A percentile compares a stretch with the other conserved stretches of the same genome.
These are phyloP conservation scores for Heliconius cydno DNA, from an alignment of 2,888 invertebrate genomes.

Conservation along the genomic window DNA sequence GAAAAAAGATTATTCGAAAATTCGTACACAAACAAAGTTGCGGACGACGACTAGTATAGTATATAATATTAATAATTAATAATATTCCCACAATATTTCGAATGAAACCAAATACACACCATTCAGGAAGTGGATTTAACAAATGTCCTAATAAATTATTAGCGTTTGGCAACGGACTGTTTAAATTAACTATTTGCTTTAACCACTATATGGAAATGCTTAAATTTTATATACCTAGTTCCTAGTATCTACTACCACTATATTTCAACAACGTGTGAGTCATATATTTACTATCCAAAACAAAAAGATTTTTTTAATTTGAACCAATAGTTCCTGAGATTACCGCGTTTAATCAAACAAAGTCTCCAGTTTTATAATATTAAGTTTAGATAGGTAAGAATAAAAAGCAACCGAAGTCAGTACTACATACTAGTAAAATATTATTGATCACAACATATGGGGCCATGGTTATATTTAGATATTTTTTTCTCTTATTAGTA, in stretches of 20 bases:
- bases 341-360: not conserved
- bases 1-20: too few relatives aligned
- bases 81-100: not conserved
- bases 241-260: too few relatives aligned
- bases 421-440: not conserved
- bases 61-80: not conserved
- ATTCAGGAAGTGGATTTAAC: slow-evolving; percentile 16
- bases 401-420: not conserved
- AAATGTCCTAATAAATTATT: slow-evolving; percentile 31
- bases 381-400: not conserved
- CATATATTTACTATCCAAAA: not conserved
- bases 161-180: slow-evolving; percentile 11
- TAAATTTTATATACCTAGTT: not conserved
- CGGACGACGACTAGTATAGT: not conserved
- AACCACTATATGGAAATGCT: not conserved
- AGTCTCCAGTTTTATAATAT: not conserved
- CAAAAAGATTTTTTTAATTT: not conserved
- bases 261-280: not conserved
- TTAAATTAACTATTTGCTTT: slow-evolving; percentile 33
- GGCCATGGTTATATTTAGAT: not conserved
- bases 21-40: not conserved
- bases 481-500: slow-evolving; percentile 15
- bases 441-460: not conserved
- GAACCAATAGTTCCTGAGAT: not conserved
- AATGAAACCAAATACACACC: slow-evolving; percentile 5